These are phyloP conservation scores for Pontoporia blainvillei DNA, from an alignment of 2,113 vertebrate species.

Conservation along the genomic window DNA sequence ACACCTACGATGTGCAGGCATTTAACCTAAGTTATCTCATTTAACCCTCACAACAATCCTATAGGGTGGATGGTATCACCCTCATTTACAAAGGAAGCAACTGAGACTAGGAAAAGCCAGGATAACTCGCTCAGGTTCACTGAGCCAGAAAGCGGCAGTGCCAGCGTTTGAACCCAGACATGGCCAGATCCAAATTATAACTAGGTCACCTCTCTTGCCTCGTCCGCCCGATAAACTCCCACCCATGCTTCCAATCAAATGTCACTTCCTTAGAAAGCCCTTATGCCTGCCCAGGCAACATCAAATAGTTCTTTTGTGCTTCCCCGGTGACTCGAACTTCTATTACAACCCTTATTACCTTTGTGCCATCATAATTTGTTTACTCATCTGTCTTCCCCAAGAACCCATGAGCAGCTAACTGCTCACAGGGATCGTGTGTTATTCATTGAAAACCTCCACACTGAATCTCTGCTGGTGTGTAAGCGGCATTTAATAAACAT, in stretches of 20 bases:
- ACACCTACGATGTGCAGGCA: fast-evolving
- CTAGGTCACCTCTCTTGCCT: neutral
- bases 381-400: neutral
- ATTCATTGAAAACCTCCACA: neutral
- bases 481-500: neutral
- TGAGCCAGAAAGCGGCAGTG: neutral
- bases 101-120: neutral
- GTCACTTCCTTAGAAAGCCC: neutral
- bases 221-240: neutral
- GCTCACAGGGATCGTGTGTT: neutral
- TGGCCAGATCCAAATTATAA: neutral
- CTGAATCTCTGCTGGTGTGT: neutral
- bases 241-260: neutral
- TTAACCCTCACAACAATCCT: neutral
- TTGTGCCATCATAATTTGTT: neutral
- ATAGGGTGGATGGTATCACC: fast-evolving
- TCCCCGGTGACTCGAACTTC: neutral
- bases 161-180: neutral
- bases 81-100: neutral
- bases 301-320: neutral
- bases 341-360: neutral
- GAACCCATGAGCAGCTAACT: neutral
- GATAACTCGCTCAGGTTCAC: neutral
- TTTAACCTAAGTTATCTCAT: neutral
- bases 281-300: neutral